phyloP scores from a whole-genome alignment of 1,140 invertebrate species.

The Bombus terrestris region DNA sequence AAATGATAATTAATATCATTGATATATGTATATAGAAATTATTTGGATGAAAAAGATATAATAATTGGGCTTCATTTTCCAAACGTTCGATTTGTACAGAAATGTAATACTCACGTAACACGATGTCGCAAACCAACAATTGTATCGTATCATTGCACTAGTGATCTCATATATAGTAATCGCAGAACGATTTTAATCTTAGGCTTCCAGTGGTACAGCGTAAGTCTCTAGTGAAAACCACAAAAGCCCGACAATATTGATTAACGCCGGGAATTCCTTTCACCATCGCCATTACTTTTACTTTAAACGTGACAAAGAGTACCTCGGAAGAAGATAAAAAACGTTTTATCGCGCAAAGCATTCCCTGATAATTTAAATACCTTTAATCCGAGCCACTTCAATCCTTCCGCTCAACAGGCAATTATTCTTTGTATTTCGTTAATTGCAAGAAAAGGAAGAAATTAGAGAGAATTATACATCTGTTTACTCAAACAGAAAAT shows the following conservation, averaged over 20 bases:
- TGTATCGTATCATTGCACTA: too few relatives aligned
- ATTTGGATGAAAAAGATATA: too few relatives aligned
- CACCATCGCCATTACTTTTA: constrained; percentile 4
- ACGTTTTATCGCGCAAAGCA: neutral
- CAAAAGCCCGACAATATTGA: constrained; percentile 25
- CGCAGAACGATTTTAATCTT: constrained; percentile 16
- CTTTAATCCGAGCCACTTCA: constrained; percentile 5
- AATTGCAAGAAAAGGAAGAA: neutral
- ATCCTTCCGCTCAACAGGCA: neutral
- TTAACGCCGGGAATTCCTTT: constrained; percentile 44
- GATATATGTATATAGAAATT: too few relatives aligned
- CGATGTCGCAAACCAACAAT: too few relatives aligned
- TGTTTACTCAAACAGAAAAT: too few relatives aligned
- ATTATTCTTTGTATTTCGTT: constrained; percentile 10
- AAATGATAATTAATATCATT: too few relatives aligned
- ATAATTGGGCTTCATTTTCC: too few relatives aligned
- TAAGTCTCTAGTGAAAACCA: constrained; percentile 11
- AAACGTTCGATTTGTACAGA: too few relatives aligned
- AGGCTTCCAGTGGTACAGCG: neutral
- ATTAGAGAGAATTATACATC: too few relatives aligned
- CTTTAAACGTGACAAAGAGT: constrained; percentile 32
- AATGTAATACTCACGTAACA: too few relatives aligned
- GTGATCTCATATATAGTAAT: too few relatives aligned
- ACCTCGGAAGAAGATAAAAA: neutral
- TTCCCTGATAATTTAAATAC: constrained; percentile 16